A percentile compares a stretch with the other conserved stretches of the same genome.
Conservation (phyloP, 2,797 vertebrate genomes). For the Halcyon badia region DNA sequence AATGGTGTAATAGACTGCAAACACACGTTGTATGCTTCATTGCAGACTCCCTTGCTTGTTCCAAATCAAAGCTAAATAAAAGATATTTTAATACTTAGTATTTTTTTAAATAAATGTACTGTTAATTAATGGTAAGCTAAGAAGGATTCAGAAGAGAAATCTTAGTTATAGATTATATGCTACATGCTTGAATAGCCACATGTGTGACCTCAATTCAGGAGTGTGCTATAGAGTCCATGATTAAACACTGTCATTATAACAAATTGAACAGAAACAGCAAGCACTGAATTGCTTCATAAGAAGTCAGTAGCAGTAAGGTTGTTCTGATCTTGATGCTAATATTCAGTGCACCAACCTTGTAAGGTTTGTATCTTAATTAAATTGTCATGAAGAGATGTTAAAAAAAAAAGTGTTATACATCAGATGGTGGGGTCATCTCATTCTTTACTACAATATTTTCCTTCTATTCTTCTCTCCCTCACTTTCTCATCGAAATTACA, state of each 20-base stretch:
- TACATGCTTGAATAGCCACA: constrained; percentile 81
- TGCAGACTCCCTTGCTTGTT: constrained; percentile 63
- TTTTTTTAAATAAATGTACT: constrained; percentile 73
- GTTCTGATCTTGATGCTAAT: constrained; percentile 79
- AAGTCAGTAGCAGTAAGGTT: constrained; percentile 75
- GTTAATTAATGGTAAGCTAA: constrained; percentile 83
- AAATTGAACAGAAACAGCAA: constrained; percentile 83
- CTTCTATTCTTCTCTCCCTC: constrained; percentile 1
- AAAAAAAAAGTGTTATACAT: constrained; percentile 55
- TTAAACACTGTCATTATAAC: constrained; percentile 87
- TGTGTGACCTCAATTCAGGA: constrained; percentile 84
- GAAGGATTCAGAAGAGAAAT: constrained; percentile 76
- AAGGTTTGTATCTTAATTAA: constrained; percentile 82
- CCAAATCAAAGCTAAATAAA: constrained; percentile 67
- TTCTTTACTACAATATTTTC: constrained; percentile 48
- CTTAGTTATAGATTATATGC: constrained; percentile 81
- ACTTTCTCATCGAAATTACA: constrained; percentile 28
- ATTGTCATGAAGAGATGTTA: constrained; percentile 76
- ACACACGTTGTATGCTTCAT: constrained; percentile 35
- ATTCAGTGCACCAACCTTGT: constrained; percentile 65
- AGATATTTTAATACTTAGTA: constrained; percentile 45
- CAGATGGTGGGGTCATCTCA: constrained; percentile 47
- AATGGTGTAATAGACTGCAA: constrained; percentile 28
- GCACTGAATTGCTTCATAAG: constrained; percentile 82
- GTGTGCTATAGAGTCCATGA: constrained; percentile 74